phyloP scores from a whole-genome alignment of 2,888 invertebrate genomes.

The Rhagophthalmus giganteus region DNA sequence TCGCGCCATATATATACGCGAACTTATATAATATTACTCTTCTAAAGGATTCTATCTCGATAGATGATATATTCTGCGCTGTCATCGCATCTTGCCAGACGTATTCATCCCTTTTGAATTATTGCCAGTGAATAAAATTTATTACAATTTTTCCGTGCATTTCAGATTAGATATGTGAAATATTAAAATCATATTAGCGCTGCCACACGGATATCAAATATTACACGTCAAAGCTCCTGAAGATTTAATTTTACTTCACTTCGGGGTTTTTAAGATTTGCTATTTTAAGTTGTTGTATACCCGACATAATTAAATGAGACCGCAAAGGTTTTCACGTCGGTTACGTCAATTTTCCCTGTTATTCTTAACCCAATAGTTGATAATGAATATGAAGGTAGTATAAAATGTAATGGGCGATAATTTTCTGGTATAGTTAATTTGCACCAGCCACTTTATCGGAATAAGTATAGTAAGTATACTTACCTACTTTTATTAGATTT shows the following conservation, averaged over 20 bases:
- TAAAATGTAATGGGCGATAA: too few relatives aligned
- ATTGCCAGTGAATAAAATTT: slow-evolving; percentile 49
- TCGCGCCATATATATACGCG: slow-evolving; percentile 32
- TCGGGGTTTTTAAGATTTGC: slow-evolving; percentile 23
- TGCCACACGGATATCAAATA: slow-evolving; percentile 31
- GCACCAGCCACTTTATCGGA: too few relatives aligned
- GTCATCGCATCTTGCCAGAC: slow-evolving; percentile 50
- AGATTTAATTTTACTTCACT: slow-evolving; percentile 28
- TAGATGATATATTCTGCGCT: slow-evolving; percentile 54
- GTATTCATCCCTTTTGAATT: slow-evolving; percentile 55
- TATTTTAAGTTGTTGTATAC: background rate
- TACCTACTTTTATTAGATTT: too few relatives aligned
- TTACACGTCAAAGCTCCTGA: slow-evolving; percentile 28
- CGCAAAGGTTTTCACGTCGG: too few relatives aligned
- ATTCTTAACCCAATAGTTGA: too few relatives aligned
- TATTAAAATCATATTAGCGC: slow-evolving; percentile 50
- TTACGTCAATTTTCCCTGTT: too few relatives aligned
- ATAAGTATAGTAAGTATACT: too few relatives aligned
- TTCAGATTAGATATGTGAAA: slow-evolving; percentile 52
- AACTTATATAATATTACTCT: slow-evolving; percentile 48
- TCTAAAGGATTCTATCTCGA: slow-evolving; percentile 46
- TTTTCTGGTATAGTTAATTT: too few relatives aligned
- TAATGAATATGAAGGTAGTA: too few relatives aligned
- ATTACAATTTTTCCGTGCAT: slow-evolving; percentile 49
- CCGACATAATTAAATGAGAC: too few relatives aligned